Evolutionary conservation across 1,140 invertebrate species (phyloP).

Genomic region (Triops cancriformis): DNA sequence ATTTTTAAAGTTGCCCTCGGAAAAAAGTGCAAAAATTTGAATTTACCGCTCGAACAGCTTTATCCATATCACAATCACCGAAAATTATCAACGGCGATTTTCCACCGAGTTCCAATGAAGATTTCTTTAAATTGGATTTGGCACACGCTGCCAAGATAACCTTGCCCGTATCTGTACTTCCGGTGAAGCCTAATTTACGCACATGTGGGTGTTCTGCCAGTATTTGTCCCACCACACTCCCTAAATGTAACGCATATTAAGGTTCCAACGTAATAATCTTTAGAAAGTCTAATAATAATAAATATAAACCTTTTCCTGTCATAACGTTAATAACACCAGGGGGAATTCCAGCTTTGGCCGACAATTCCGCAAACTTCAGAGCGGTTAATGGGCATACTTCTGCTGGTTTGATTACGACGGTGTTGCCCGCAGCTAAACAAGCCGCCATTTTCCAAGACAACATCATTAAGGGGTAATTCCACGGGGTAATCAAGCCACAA

Average conservation of each 20-base stretch:
- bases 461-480: constrained; percentile 49
- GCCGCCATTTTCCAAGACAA: constrained; percentile 50
- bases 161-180: constrained; percentile 79
- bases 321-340: constrained; percentile 90
- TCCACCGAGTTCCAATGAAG: constrained; percentile 85
- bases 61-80: constrained; percentile 83
- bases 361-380: constrained; percentile 84
- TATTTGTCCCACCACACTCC: constrained; percentile 67
- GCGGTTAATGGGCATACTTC: constrained; percentile 81
- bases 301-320: constrained; percentile 59
- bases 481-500: constrained; percentile 53
- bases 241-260: constrained; percentile 35
- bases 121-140: constrained; percentile 83
- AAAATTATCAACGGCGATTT: constrained; percentile 93
- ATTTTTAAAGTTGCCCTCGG: no score
- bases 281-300: neutral
- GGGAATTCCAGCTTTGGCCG: constrained; percentile 77
- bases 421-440: constrained; percentile 54
- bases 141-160: constrained; percentile 83
- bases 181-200: constrained; percentile 88
- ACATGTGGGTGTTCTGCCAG: constrained; percentile 73
- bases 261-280: neutral
- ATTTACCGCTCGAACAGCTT: constrained; percentile 75
- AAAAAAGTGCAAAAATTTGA: no score
- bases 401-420: constrained; percentile 56